Evolutionary conservation across 2,113 vertebrate genomes (phyloP).

Genomic region (Amphilophus citrinellus): DNA sequence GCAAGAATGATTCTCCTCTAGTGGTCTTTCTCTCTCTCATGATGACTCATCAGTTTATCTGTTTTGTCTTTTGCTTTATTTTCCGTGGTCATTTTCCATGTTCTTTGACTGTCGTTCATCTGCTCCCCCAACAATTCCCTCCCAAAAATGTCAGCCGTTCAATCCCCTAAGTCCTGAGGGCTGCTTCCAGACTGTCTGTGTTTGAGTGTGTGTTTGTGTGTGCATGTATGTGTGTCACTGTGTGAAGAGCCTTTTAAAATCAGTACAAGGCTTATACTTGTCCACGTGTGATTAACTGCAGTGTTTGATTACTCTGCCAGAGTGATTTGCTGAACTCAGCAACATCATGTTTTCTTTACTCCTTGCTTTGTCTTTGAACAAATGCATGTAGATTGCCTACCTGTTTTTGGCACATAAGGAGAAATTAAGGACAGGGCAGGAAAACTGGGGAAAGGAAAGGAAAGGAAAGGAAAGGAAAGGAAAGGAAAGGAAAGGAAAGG

Average conservation of each 20-base stretch:
- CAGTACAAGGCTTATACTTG: conserved; percentile 33
- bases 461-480: not conserved
- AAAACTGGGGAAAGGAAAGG: not conserved
- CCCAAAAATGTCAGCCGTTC: not conserved
- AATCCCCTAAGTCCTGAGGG: not conserved
- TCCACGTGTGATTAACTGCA: conserved; percentile 56
- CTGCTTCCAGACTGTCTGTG: not conserved
- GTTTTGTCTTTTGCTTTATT: conserved; percentile 21
- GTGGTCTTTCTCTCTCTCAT: conserved; percentile 33
- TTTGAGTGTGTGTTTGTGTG: not conserved
- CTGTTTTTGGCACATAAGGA: conserved; percentile 33
- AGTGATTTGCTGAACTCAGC: conserved; percentile 61
- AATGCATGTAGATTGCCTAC: conserved; percentile 48
- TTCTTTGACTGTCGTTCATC: not conserved
- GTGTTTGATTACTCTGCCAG: conserved; percentile 42
- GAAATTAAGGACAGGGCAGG: conserved; percentile 2
- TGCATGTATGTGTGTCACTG: not conserved
- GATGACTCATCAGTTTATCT: conserved; percentile 71
- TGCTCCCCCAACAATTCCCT: not conserved
- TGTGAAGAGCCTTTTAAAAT: conserved; percentile 35
- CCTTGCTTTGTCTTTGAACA: conserved; percentile 50
- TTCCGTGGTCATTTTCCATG: not conserved
- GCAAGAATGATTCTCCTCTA: conserved; percentile 64
- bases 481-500: not conserved
- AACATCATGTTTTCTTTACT: conserved; percentile 46